Percentiles rank a stretch among this genome's conserved stretches.
Evolutionary conservation across 2,888 invertebrate species (phyloP).

Genomic region (Noctua pronuba): DNA sequence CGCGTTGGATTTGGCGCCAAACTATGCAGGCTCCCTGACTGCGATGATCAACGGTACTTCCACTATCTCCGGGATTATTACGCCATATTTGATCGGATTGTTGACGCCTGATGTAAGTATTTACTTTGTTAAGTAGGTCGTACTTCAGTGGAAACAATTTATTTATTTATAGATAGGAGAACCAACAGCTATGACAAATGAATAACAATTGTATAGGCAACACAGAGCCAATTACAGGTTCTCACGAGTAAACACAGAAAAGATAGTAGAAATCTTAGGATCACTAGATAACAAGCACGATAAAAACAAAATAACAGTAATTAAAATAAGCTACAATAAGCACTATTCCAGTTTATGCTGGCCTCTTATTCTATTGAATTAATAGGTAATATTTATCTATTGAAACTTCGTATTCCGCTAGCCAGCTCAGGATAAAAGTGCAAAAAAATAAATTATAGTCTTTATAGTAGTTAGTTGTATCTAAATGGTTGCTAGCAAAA

Average conservation of each 20-base stretch:
- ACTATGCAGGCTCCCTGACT: constrained; percentile 92
- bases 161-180: too few relatives aligned
- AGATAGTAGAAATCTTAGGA: too few relatives aligned
- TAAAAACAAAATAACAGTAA: too few relatives aligned
- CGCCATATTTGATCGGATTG: constrained; percentile 91
- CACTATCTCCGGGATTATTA: constrained; percentile 92
- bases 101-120: constrained; percentile 91
- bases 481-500: background rate
- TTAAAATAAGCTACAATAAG: too few relatives aligned
- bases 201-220: too few relatives aligned
- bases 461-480: background rate
- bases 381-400: background rate
- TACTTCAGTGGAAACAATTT: background rate
- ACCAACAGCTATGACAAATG: too few relatives aligned
- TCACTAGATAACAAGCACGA: too few relatives aligned
- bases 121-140: background rate
- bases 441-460: too few relatives aligned
- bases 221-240: too few relatives aligned
- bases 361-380: background rate
- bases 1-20: constrained; percentile 92
- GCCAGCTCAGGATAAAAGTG: background rate
- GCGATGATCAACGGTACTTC: constrained; percentile 92
- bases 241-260: too few relatives aligned
- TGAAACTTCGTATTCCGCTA: background rate
- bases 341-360: background rate